Evolutionary conservation across 2,113 vertebrate species (phyloP), one percentile per base, ranked within the genome.

Genomic region (Macquaria ambigua): DNA sequence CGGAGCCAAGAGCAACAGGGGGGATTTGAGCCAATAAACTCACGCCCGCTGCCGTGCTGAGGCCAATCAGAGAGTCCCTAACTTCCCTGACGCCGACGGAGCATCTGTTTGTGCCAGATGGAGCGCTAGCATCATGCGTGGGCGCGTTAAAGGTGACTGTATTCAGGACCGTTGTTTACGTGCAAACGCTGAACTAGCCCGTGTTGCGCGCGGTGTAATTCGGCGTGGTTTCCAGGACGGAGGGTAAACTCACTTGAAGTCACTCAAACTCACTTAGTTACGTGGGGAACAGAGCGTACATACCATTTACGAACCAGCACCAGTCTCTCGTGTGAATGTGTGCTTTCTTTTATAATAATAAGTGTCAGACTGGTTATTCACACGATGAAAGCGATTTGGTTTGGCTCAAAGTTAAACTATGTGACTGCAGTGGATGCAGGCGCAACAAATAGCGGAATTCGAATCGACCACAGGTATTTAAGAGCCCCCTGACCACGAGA

Each of bases 101-200:
- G 89, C 79, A 56, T 88, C 79, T 84, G 90, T 81, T 87, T 43
- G 81, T 85, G 83, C 79, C 89, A 93, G 90, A 92, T 86, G 85
- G 91, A 81, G 18, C 74, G 74, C 70, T 5, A 61, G 64, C 74
- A 53, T 79, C 61, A 61, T 56, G 81, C 1, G 81, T 16, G 85
- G 18, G 79, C 53, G 85, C 84, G 55, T 61, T 6, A 14, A 21
- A 8, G 3, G 56, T 6, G 20, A 14, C 61, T 16, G 70, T 23
- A 76, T 48, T 80, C 70, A 77, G 34, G n/a, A 86, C 48, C 14
- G 56, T 3, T 12, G 66, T 85, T 81, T 86, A 75, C 77, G 88
- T 25, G 25, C 20, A 52, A 77, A 79, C 20, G 11, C 18, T 1
- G 1, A 46, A 43, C 37, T 8, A 43, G 52, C n/a, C 39, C 6